Conservation (phyloP, 2,888 invertebrate genomes). For the Cataglyphis albicans region DNA sequence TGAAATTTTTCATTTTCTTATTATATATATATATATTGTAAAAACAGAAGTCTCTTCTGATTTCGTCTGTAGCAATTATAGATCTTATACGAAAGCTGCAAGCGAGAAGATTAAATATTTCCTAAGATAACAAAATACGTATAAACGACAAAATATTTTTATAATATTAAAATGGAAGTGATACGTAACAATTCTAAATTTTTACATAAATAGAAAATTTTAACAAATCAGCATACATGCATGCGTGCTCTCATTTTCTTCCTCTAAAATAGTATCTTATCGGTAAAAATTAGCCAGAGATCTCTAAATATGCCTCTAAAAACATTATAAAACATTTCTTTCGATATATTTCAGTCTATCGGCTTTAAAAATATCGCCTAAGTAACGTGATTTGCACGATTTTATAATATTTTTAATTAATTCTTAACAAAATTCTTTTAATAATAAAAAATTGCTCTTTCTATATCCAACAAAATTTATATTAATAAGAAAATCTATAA, state of each 20-base stretch:
- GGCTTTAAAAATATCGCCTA: constrained; percentile 37
- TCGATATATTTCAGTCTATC: constrained; percentile 58
- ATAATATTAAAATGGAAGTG: constrained; percentile 41
- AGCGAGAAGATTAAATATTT: constrained; percentile 28
- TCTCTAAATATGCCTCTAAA: constrained; percentile 22
- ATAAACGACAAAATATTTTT: constrained; percentile 8
- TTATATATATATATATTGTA: background rate
- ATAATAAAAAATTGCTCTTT: constrained; percentile 3
- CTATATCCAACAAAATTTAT: background rate
- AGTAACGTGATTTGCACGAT: background rate
- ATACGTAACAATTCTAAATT: constrained; percentile 5
- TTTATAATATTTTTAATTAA: background rate
- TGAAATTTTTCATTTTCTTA: background rate
- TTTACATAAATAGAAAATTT: background rate
- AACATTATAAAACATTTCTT: constrained; percentile 37
- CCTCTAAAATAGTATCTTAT: constrained; percentile 8
- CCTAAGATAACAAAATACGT: background rate
- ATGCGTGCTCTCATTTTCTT: background rate
- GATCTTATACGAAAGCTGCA: constrained; percentile 3
- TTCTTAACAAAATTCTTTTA: background rate
- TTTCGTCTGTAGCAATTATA: background rate
- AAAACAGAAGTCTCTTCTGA: background rate
- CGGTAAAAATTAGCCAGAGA: constrained; percentile 21
- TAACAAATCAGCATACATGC: background rate
- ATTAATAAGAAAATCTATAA: background rate